phyloP scores from a whole-genome alignment of 2,113 vertebrate genomes.

The Alectura lathami region DNA sequence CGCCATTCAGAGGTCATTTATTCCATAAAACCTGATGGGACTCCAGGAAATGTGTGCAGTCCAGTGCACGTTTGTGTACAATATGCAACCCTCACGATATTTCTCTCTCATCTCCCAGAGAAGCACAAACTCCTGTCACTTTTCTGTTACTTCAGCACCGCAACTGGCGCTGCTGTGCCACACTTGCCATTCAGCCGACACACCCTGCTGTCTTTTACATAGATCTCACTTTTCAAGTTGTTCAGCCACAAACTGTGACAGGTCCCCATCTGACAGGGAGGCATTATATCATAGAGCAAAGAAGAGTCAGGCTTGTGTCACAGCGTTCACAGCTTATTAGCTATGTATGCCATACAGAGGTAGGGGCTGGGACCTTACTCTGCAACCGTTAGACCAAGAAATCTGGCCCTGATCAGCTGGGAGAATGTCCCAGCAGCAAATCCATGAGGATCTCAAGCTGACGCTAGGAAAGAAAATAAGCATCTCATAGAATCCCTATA shows the following conservation, averaged over 20 bases:
- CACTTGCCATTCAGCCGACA: background rate
- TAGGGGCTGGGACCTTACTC: background rate
- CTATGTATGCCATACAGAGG: background rate
- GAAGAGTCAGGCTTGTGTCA: background rate
- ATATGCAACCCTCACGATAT: background rate
- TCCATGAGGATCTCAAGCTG: background rate
- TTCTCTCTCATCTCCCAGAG: background rate
- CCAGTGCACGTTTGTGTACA: background rate
- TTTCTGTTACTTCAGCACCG: background rate
- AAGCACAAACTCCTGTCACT: background rate
- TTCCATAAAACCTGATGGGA: background rate
- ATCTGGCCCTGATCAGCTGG: background rate
- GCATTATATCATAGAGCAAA: background rate
- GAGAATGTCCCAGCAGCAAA: background rate
- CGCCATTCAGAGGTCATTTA: background rate
- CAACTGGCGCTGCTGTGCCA: background rate
- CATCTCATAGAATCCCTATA: background rate
- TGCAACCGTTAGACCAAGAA: background rate
- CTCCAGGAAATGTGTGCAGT: background rate
- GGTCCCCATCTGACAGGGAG: background rate
- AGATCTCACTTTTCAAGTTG: background rate
- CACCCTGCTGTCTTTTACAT: background rate
- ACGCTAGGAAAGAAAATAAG: background rate
- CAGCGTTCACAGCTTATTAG: background rate
- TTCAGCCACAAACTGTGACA: background rate